Base-by-base conservation (phyloP, 2,797 vertebrate species). In the Parauchenoglanis ngamensis region DNA sequence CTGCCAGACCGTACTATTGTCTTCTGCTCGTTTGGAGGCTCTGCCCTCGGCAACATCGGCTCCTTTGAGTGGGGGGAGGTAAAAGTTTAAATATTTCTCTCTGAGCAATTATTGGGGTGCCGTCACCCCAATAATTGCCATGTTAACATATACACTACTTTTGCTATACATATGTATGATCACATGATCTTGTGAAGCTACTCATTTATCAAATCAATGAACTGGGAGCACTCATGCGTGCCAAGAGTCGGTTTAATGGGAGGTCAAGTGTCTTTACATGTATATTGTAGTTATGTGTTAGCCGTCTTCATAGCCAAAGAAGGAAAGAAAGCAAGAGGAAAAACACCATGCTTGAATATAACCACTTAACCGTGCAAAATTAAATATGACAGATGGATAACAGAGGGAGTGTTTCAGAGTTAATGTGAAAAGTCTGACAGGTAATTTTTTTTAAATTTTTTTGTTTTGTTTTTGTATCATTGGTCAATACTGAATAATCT, bases 61-160 rank as follows among this genome's bases (percentile, higher is more conserved):
- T 98, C 98, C 77, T 97, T 96, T 28, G 97, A 99, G 93, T 99
- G 98, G 97, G 97, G 96, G 86, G 97, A 98, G 98, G 98, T 99
- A 94, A 95, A 85, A 89, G 90, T 59, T 19, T 40, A 2, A 4
- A 57, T 15, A 57, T 40, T 59, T 17, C 54, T 59, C 31, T 81
- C 79, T 87, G 7, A 57, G 77, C 3, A 40, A 40, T 40, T 88
- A 19, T 0, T 40, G 84, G 35, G 76, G 44, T 19, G 80, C 35
- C 31, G 49, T 90, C 57, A 87, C 44, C 25, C 19, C 25, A 67
- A 8, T 78, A 59, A 75, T 84, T 40, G 57, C 7, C 59, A 59
- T 85, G 57, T 83, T 86, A 72, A 54, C 85, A 84, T n/a, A 52
- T 52, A 65, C 61, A 82, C 76, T 54, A 35, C 44, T 56, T 84